Conservation (phyloP, 2,113 vertebrate genomes). For the Poicephalus gulielmi region DNA sequence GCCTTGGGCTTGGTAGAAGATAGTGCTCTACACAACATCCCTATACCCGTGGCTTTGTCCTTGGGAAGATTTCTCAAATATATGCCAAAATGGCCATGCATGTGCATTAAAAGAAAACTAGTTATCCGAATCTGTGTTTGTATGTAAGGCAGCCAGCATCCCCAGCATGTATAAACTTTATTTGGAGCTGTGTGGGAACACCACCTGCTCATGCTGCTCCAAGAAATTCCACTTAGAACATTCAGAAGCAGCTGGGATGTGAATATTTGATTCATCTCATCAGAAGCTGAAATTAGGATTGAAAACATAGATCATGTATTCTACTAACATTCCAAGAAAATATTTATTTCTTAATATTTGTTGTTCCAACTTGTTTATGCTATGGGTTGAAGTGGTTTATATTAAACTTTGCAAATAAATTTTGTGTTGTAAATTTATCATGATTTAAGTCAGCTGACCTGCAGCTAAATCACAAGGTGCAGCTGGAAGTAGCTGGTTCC, state of each 20-base stretch:
- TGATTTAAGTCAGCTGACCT: not conserved
- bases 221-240: constrained; percentile 64
- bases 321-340: constrained; percentile 60
- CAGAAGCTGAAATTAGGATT: constrained; percentile 66
- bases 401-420: constrained; percentile 2
- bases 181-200: constrained; percentile 65
- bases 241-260: constrained; percentile 72
- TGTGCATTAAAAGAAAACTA: not conserved
- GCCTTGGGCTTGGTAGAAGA: not conserved
- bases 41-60: not conserved
- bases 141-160: constrained; percentile 37
- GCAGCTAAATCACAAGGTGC: not conserved
- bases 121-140: constrained; percentile 20
- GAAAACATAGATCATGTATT: constrained; percentile 65
- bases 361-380: constrained; percentile 51
- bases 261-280: constrained; percentile 72
- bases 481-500: not conserved
- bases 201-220: constrained; percentile 66
- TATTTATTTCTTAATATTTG: constrained; percentile 69
- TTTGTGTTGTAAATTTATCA: not conserved
- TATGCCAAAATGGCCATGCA: not conserved
- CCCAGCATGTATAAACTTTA: constrained; percentile 38
- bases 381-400: not conserved
- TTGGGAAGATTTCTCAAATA: not conserved
- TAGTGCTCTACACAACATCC: not conserved